These are phyloP conservation scores for Gallinago media DNA, from an alignment of 2,113 vertebrate species.

Conservation along the genomic window DNA sequence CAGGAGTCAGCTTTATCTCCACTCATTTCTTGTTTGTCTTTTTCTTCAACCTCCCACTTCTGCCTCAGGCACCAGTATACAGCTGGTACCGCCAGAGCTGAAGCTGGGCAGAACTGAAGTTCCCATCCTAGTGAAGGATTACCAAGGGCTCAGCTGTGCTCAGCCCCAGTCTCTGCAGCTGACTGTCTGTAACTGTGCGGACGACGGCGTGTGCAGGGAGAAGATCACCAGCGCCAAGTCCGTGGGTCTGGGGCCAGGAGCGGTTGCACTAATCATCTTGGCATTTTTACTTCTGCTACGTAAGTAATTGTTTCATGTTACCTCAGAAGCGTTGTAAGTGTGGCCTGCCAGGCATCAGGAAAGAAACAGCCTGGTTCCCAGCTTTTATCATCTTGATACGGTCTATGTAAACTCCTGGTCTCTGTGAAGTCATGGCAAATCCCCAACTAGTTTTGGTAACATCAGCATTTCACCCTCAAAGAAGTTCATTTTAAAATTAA, in stretches of 20 bases:
- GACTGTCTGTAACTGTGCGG: constrained; percentile 65
- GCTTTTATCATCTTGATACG: background rate
- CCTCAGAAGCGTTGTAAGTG: background rate
- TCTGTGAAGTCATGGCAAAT: background rate
- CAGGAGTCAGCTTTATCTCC: background rate
- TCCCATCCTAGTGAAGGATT: constrained; percentile 72
- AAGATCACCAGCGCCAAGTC: fast-evolving
- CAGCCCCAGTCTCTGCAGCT: constrained; percentile 67
- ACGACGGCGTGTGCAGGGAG: background rate
- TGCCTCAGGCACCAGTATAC: constrained; percentile 66
- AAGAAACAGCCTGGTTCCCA: background rate
- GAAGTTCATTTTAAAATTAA: constrained; percentile 2
- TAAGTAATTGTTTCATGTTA: constrained; percentile 62
- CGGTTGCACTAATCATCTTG: constrained; percentile 73
- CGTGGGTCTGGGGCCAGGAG: constrained; percentile 68
- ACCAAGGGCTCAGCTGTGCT: constrained; percentile 74
- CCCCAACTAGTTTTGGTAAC: background rate
- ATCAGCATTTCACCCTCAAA: background rate
- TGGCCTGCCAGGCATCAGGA: background rate
- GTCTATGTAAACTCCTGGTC: background rate
- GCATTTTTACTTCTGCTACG: constrained; percentile 78
- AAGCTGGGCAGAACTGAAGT: constrained; percentile 53
- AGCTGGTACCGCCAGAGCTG: constrained; percentile 51
- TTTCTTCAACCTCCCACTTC: background rate
- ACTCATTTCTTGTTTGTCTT: background rate